phyloP scores from a whole-genome alignment of 35 echinoderm and acorn worm species.

The Lytechinus pictus region DNA sequence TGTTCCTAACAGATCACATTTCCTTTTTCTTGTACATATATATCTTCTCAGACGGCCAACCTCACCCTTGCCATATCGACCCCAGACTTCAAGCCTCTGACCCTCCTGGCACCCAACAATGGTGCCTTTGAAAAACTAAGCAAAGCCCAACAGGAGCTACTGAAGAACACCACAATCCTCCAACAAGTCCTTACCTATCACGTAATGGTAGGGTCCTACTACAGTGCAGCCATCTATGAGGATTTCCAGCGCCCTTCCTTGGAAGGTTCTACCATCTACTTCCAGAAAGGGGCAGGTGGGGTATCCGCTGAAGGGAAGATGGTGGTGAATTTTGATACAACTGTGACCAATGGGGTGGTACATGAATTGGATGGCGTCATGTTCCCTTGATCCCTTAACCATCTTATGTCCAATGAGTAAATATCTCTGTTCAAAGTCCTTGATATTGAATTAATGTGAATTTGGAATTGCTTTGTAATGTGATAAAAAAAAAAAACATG shows the following conservation, averaged over 20 bases:
- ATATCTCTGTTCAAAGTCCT: not conserved
- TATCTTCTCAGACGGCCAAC: slow-evolving; percentile 50
- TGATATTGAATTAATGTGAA: not conserved
- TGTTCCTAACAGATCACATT: too few relatives aligned
- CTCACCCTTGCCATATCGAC: slow-evolving; percentile 53
- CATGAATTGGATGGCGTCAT: slow-evolving; percentile 65
- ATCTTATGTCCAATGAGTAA: not conserved
- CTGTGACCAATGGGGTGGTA: slow-evolving; percentile 64
- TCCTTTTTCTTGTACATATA: not conserved
- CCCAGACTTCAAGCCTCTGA: slow-evolving; percentile 49
- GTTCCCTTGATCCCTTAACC: slow-evolving; percentile 35
- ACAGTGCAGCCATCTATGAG: slow-evolving; percentile 55
- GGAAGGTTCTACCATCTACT: slow-evolving; percentile 29
- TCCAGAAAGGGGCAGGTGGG: slow-evolving; percentile 49
- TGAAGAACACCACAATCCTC: slow-evolving; percentile 60
- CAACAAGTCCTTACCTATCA: slow-evolving; percentile 51
- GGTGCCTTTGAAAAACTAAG: slow-evolving; percentile 56
- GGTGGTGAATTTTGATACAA: slow-evolving; percentile 48
- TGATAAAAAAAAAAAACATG: too few relatives aligned
- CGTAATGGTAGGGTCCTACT: slow-evolving; percentile 51
- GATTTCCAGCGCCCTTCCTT: slow-evolving; percentile 17
- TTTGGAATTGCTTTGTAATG: too few relatives aligned
- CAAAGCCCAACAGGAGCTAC: slow-evolving; percentile 18
- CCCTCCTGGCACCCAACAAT: slow-evolving; percentile 64
- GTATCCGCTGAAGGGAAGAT: not conserved